Percentiles rank a stretch among this genome's conserved stretches.
phyloP scores from a whole-genome alignment of 37 sponge, comb jelly and placozoan genomes.

The Beroe ovata region DNA sequence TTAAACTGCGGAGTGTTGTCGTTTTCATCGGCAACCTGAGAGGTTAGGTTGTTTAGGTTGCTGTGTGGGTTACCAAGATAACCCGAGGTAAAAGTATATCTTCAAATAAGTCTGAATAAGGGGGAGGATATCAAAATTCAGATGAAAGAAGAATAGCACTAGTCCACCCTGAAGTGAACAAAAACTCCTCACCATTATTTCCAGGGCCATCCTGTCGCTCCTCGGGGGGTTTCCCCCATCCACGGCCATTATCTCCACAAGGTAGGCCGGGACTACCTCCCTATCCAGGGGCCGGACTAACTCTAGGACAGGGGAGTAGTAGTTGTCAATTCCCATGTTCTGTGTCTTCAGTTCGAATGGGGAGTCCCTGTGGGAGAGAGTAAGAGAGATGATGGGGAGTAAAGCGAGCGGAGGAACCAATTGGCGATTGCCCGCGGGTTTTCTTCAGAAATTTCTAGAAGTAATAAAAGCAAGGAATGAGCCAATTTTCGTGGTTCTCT shows the following conservation, averaged over 20 bases:
- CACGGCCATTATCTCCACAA: slow-evolving; percentile 3
- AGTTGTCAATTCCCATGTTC: slow-evolving; percentile 52
- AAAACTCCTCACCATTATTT: slow-evolving; percentile 42
- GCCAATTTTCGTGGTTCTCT: not conserved
- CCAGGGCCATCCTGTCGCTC: slow-evolving; percentile 2
- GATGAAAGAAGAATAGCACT: no score
- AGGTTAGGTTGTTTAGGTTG: not conserved
- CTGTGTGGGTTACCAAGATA: not conserved
- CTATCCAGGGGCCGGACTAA: slow-evolving; percentile 5
- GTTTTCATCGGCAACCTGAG: slow-evolving; percentile 35
- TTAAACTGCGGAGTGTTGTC: slow-evolving; percentile 64
- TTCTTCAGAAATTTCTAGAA: no score
- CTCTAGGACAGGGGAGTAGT: slow-evolving; percentile 15
- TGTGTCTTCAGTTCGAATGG: slow-evolving; percentile 19
- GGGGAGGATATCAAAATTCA: no score
- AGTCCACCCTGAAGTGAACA: no score
- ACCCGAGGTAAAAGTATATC: no score
- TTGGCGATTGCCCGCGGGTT: no score
- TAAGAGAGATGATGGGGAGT: no score
- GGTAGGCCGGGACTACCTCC: not conserved
- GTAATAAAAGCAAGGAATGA: not conserved
- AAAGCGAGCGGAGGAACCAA: no score
- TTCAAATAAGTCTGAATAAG: no score
- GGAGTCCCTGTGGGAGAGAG: not conserved
- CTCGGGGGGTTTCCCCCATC: slow-evolving; percentile 28